These are phyloP conservation scores for Vireo altiloquus DNA, from an alignment of 2,113 vertebrate species.

Conservation along the genomic window DNA sequence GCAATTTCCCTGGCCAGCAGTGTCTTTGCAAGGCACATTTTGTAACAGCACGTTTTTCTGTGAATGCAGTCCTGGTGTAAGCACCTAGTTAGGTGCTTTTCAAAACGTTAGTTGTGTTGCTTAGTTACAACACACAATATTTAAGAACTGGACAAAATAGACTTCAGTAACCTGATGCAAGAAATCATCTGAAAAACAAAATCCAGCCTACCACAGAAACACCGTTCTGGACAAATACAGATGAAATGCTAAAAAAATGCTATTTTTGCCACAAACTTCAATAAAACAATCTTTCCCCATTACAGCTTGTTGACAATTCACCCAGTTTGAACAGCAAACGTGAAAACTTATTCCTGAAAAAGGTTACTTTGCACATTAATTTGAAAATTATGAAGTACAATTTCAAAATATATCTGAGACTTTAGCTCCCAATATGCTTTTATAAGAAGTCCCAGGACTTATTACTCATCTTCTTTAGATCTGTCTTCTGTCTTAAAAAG, in stretches of 20 bases:
- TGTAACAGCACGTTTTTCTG: neutral
- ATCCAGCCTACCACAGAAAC: neutral
- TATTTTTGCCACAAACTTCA: neutral
- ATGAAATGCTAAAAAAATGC: neutral
- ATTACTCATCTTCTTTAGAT: neutral
- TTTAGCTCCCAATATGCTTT: neutral
- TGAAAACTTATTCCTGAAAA: neutral
- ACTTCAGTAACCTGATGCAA: neutral
- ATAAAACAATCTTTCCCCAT: neutral
- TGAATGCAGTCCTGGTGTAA: neutral
- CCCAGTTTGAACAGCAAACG: neutral
- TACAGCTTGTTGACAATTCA: neutral
- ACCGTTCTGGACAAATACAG: neutral
- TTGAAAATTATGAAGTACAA: neutral
- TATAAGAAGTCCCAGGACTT: no score
- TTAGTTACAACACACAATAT: constrained; percentile 2
- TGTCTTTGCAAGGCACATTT: neutral
- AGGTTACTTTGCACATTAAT: neutral
- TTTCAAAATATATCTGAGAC: neutral
- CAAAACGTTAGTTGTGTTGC: neutral
- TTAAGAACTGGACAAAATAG: neutral
- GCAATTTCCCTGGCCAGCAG: neutral
- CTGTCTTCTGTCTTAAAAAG: neutral
- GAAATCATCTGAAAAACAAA: neutral
- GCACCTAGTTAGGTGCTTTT: neutral